A percentile compares a stretch with the other conserved stretches of the same genome.
These are phyloP conservation scores for Salvelinus alpinus DNA, from an alignment of 2,113 vertebrate genomes.

Conservation along the genomic window DNA sequence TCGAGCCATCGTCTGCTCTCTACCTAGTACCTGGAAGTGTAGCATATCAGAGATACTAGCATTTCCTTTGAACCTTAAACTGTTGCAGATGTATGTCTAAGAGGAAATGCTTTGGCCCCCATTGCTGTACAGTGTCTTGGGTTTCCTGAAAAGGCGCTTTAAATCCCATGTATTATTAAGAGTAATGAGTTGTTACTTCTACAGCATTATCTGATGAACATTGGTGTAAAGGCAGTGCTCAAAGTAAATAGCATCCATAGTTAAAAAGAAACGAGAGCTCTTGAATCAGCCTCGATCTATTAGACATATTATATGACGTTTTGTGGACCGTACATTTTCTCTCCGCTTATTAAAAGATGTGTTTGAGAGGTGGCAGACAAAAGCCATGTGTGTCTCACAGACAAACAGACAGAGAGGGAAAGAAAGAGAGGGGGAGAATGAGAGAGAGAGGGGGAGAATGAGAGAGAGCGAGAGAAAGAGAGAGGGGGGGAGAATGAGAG, in stretches of 20 bases:
- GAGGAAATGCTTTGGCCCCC: background rate
- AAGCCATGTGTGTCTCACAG: slow-evolving; percentile 40
- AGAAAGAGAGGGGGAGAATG: background rate
- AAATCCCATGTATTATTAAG: too few relatives aligned
- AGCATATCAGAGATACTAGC: background rate
- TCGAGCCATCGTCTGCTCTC: background rate
- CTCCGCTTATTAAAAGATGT: slow-evolving; percentile 34
- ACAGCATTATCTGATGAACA: background rate
- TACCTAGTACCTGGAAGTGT: background rate
- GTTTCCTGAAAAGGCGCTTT: too few relatives aligned
- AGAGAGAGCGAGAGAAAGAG: too few relatives aligned
- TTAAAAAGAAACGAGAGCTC: slow-evolving; percentile 11
- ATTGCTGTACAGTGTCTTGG: too few relatives aligned
- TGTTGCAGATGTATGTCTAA: background rate
- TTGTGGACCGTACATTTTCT: slow-evolving; percentile 23
- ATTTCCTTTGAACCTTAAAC: background rate
- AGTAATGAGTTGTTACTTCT: too few relatives aligned
- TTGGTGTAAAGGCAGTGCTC: background rate
- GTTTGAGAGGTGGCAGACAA: slow-evolving; percentile 48
- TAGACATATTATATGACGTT: slow-evolving; percentile 33
- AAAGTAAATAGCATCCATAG: background rate
- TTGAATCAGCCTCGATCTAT: slow-evolving; percentile 45
- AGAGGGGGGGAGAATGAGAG: too few relatives aligned
- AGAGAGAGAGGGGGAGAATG: too few relatives aligned
- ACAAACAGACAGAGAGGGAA: slow-evolving; percentile 32